Percentiles rank a stretch among this genome's conserved stretches.
These are phyloP conservation scores for Saturnia japonica DNA, from an alignment of 2,888 invertebrate species.

Conservation along the genomic window DNA sequence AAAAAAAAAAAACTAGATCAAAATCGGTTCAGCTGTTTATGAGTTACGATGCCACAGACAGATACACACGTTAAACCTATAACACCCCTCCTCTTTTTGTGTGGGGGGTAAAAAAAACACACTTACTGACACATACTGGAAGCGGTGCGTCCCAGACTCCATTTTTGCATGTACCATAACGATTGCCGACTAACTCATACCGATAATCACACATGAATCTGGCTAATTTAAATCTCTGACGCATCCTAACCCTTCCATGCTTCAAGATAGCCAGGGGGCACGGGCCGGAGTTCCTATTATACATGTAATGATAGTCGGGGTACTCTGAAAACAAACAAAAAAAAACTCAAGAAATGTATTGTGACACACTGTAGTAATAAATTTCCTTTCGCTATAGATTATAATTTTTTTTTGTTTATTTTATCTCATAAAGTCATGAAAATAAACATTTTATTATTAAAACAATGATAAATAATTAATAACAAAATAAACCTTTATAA, in stretches of 20 bases:
- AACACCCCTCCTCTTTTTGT: too few species aligned
- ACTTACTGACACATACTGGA: slow-evolving; percentile 90
- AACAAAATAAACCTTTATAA: too few species aligned
- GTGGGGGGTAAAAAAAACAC: neutral
- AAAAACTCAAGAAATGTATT: neutral
- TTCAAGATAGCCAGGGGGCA: slow-evolving; percentile 37
- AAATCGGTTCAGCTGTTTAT: too few species aligned
- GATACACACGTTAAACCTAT: too few species aligned
- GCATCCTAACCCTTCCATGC: slow-evolving; percentile 73
- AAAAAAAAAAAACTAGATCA: too few species aligned
- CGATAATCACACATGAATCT: slow-evolving; percentile 82
- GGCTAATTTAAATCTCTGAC: slow-evolving; percentile 78
- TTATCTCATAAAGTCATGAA: too few species aligned
- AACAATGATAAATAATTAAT: too few species aligned
- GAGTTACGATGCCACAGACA: too few species aligned
- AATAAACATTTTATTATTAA: too few species aligned
- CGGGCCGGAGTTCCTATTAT: neutral
- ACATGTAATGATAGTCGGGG: neutral
- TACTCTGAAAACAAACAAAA: slow-evolving; percentile 24
- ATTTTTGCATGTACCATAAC: slow-evolving; percentile 85
- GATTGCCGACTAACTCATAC: slow-evolving; percentile 86
- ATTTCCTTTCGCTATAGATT: too few species aligned
- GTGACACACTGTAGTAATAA: too few species aligned
- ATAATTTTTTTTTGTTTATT: too few species aligned
- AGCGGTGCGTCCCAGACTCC: slow-evolving; percentile 87